Percentiles rank a stretch among this genome's conserved stretches.
Conservation (phyloP, 2,797 vertebrate species). For the Sebastes trivittatus region DNA sequence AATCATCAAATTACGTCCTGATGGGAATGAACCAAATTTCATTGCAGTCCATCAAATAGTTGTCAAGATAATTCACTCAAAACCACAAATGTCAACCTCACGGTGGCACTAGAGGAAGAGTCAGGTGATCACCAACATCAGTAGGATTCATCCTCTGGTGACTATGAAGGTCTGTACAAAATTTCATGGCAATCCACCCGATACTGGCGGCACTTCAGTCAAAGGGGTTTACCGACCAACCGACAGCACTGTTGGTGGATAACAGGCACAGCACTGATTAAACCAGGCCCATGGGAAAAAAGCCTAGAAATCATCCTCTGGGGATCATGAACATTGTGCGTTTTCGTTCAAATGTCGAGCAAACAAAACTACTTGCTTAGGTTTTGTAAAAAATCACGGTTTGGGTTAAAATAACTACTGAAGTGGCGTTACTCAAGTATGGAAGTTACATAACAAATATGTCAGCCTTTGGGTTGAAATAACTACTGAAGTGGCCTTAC, state of each 20-base stretch:
- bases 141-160: background rate
- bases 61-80: background rate
- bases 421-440: background rate
- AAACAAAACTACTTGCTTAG: background rate
- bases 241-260: too few relatives aligned
- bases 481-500: background rate
- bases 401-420: too few relatives aligned
- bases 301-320: background rate
- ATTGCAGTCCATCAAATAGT: background rate
- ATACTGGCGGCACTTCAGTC: background rate
- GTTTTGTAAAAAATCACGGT: too few relatives aligned
- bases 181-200: background rate
- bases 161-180: background rate
- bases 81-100: background rate
- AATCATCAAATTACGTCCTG: too few relatives aligned
- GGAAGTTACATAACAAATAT: background rate
- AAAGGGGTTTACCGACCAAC: background rate
- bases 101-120: background rate
- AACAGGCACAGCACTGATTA: background rate
- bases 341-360: background rate
- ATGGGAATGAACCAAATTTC: background rate
- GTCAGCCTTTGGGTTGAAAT: too few relatives aligned
- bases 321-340: background rate
- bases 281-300: background rate
- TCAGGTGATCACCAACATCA: background rate